phyloP scores from a whole-genome alignment of 1,140 invertebrate species.

The Druon quercuslanigerum region DNA sequence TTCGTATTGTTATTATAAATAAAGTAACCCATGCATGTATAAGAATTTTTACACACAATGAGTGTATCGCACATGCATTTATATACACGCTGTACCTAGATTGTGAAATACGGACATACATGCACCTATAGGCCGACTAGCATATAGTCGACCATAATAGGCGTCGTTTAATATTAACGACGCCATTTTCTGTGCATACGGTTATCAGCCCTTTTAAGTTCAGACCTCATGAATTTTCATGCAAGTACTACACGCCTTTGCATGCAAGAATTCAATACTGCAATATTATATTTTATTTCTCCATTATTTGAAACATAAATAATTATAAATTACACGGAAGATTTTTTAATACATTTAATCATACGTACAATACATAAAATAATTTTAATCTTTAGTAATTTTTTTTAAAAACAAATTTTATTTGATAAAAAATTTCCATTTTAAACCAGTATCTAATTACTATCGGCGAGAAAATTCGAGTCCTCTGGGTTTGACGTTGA shows the following conservation, averaged over 20 bases:
- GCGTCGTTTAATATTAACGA: conserved; percentile 74
- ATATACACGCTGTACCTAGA: background rate
- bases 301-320: conserved; percentile 33
- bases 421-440: too few relatives aligned
- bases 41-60: background rate
- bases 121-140: conserved; percentile 18
- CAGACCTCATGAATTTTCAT: conserved; percentile 73
- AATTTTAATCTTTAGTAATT: too few relatives aligned
- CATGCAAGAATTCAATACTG: background rate
- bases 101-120: background rate
- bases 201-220: conserved; percentile 69
- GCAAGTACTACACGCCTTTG: conserved; percentile 42
- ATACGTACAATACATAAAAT: too few relatives aligned
- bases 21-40: background rate
- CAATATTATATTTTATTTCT: conserved; percentile 4
- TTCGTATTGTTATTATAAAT: background rate
- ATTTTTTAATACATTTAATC: too few relatives aligned
- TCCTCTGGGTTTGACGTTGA: too few relatives aligned
- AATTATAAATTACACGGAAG: background rate
- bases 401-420: too few relatives aligned
- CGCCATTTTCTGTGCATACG: conserved; percentile 73
- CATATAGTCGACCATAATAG: conserved; percentile 64
- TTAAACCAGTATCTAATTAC: too few relatives aligned
- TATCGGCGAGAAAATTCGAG: too few relatives aligned
- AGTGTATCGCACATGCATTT: background rate